Base-by-base conservation (phyloP, 2,888 invertebrate species). In the Nephrotoma appendiculata region DNA sequence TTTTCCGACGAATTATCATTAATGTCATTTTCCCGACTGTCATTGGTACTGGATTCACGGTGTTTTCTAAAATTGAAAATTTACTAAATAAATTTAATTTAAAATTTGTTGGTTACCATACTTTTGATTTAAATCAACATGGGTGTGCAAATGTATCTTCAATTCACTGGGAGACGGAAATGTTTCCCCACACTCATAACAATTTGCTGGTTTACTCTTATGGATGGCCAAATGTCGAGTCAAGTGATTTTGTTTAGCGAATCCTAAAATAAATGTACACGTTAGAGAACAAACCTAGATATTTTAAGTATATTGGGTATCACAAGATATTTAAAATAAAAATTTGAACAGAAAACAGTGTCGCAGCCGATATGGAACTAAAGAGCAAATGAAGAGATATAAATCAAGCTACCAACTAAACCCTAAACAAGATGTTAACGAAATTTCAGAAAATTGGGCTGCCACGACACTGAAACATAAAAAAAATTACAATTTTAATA, bases 241-340 rank as follows among this genome's bases (percentile, higher is more conserved):
- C 19, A 88, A 84, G 15, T 88, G 88, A 48, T 87, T 87, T 85
- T 87, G 86, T 86, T 87, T 88, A 6, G 87, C 87, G 86, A 88
- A 87, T 6, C 87, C 87, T 87, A 86, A 87, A 87, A 87, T 43
- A 7, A 87, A 44, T 19, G 57, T 86, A 19, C 31, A 31, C 31
- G 2, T 44, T 19, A 85, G 19, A 85, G 11, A 86, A 31, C 5
- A 41, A 19, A n/a, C 41, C 31, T 6, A 41, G 12, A 48, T 52
- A 15, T 43, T 41, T 48, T 86, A 19, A 48, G 7, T 86, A 6
- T 85, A 85, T 43, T 15, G 52, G 52, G 5, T 57, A 57, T 57
- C 15, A 57, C 52, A 57, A 57, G 15, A 7, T 15, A 57, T 57
- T 57, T 15, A 11, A 71, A 71, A 31, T 31, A 71, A 71, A 71